Conservation (phyloP, 2,113 vertebrate species). For the Cynopterus brachyotis region DNA sequence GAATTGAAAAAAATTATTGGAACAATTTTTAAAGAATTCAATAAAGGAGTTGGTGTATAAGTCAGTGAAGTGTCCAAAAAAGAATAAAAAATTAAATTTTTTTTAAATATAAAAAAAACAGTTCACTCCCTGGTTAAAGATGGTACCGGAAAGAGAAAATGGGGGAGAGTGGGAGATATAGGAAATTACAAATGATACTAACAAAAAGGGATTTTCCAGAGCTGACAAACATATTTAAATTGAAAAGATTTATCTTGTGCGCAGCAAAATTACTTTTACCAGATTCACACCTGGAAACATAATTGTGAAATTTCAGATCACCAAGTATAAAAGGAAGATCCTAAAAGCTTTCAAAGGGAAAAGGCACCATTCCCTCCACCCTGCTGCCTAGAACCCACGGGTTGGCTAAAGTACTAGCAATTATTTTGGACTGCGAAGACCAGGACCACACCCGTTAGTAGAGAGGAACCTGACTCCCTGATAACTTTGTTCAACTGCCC, state of each 20-base stretch:
- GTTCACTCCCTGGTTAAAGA: neutral
- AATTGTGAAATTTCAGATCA: neutral
- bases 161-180: neutral
- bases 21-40: neutral
- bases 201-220: neutral
- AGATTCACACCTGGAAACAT: neutral
- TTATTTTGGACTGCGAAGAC: neutral
- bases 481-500: neutral
- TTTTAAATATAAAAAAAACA: neutral
- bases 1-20: neutral
- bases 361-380: neutral
- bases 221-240: neutral
- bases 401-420: neutral
- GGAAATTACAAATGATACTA: neutral
- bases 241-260: neutral
- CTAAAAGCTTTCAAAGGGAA: neutral
- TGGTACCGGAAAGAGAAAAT: neutral
- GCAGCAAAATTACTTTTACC: neutral
- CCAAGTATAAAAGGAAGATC: neutral
- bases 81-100: neutral
- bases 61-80: neutral
- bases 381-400: neutral
- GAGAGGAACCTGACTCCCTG: neutral
- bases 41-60: neutral
- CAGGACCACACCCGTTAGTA: neutral